Percentiles rank a stretch among this genome's conserved stretches.
Evolutionary conservation across 2,888 invertebrate species (phyloP).

Genomic region (Anoplius nigerrimus): DNA sequence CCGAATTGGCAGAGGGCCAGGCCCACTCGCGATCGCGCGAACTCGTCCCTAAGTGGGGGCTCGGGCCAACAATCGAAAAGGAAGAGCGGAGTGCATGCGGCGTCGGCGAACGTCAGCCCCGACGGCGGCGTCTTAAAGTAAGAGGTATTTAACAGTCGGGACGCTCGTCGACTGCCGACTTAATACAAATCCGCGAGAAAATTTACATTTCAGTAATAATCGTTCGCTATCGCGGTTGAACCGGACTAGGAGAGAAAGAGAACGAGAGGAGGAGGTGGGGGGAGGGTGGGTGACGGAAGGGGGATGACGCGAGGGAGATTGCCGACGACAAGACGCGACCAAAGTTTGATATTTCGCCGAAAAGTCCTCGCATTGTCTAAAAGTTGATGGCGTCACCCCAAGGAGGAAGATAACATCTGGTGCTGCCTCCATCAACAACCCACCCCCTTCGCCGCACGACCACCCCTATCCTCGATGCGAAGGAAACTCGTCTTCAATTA

Average conservation of each 20-base stretch:
- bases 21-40: neutral
- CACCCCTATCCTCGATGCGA: conserved; percentile 58
- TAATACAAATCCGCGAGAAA: conserved; percentile 41
- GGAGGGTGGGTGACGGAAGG: neutral
- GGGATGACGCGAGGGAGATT: conserved; percentile 3
- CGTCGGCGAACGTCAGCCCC: too few relatives aligned
- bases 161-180: too few relatives aligned
- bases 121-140: too few relatives aligned
- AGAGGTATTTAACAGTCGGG: too few relatives aligned
- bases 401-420: conserved; percentile 71
- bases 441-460: conserved; percentile 56
- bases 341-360: conserved; percentile 70
- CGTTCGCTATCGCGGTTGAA: conserved; percentile 31
- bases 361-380: conserved; percentile 71
- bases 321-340: conserved; percentile 57
- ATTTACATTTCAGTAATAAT: conserved; percentile 61
- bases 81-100: neutral
- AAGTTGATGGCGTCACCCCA: conserved; percentile 70
- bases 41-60: neutral
- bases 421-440: conserved; percentile 71
- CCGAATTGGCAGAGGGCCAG: too few relatives aligned
- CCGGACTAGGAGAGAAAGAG: conserved; percentile 3
- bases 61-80: neutral
- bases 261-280: too few relatives aligned
- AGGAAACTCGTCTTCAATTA: conserved; percentile 72